Base-by-base conservation (phyloP, 2,797 vertebrate genomes). In the Gila robusta region DNA sequence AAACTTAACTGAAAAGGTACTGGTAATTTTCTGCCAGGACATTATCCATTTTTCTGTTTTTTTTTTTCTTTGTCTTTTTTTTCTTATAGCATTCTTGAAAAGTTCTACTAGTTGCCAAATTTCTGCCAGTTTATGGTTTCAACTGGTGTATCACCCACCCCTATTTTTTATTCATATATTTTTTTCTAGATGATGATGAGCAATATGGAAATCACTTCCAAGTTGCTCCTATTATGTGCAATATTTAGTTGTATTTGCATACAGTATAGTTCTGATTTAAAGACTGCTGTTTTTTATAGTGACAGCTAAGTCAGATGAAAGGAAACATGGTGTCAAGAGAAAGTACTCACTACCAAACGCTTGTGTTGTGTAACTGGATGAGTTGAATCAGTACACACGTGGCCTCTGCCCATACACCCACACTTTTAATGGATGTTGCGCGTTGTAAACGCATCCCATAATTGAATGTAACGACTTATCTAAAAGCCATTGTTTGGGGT, bases 361-460 rank as follows among this genome's bases (percentile, higher is more conserved):
- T 32, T 52, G 79, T 44, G 70, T 73, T 79, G 73, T 82, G 71
- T 87, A 32, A 4, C 10, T 52, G 28, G 19, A 69, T 71, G 71
- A 47, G 78, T 78, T 86, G 59, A 79, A 32, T 85, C 44, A 76
- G 56, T 71, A 67, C 49, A 32, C 21, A 19, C 41, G 2, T 79
- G 72, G 78, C 56, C 76, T 70, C 49, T 83, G 71, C 26, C 16
- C 28, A 5, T 47, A 74, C 89, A 59, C 80, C 85, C 87, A 83
- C 81, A 67, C 64, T 84, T 59, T 79, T 82, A 84, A 87, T 86
- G 49, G 82, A 84, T 82, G 70, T 32, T 66, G 64, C 54, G 39
- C 28, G 41, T 44, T 70, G 73, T 80, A 66, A 89, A 82, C 88
- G 83, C 72, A 86, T 67, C 32, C 73, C 44, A 41, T 76, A 77